Evolutionary conservation across 1,140 invertebrate species (phyloP), one percentile per base, ranked within the genome.

Genomic region (Contarinia nasturtii): DNA sequence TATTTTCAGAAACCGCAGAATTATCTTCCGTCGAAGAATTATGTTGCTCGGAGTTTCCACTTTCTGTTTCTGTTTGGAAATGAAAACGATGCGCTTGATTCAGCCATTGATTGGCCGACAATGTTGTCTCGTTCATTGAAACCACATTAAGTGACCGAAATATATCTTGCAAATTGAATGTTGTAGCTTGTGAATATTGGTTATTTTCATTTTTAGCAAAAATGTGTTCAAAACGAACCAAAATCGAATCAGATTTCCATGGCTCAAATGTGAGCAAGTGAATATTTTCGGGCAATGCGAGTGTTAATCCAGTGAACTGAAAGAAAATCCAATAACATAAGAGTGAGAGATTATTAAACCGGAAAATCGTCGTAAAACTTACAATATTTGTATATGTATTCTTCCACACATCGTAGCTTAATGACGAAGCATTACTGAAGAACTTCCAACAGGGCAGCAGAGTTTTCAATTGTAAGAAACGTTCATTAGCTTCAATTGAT

Each of bases 191-290:
- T 17, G 77, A 82, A 10, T 73, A 59, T 7, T 58, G 53, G 0
- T 61, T 51, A 49, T 84, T 75, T 57, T 89, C 82, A 8, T 67
- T 65, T 17, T 70, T 73, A 59, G 92, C 86, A 50, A 86, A 77
- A 42, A 89, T 74, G 61, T 97, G 88, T 57, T 97, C 92, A 7
- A 97, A 65, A 44, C 92, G 70, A 1, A 96, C 51, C 2, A 96
- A 67, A 12, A 86, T 63, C 14, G 71, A 70, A 2, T 65, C 66
- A 12, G 68, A 72, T 44, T 77, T 76, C 76, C 85, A 86, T 8
- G 86, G 82, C 59, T 94, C 88, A 46, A 94, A 60, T 11, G 90
- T 92, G 18, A 96, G 62, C n/a, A 96, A 64, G 52, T 91, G 79
- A 0, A 95, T 73, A 58, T 89, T 86, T 8, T 64, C 53, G 1